phyloP scores from a whole-genome alignment of 2,797 vertebrate genomes.

The Bovichtus variegatus region DNA sequence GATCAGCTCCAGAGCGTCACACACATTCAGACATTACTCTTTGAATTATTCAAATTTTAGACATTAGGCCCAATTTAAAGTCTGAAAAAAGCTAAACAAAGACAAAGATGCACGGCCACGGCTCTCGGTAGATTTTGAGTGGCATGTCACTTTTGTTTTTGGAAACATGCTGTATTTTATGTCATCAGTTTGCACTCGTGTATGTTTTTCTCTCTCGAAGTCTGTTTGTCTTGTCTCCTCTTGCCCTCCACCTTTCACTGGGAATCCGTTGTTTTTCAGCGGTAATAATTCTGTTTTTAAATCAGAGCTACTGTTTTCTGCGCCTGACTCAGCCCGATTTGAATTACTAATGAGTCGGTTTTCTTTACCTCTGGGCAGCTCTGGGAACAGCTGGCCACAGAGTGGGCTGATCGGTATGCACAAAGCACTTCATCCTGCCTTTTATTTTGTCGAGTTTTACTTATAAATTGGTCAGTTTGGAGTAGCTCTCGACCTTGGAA shows the following conservation, averaged over 20 bases:
- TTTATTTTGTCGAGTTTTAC: slow-evolving; percentile 27
- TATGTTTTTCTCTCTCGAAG: not conserved
- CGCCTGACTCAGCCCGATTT: slow-evolving; percentile 59
- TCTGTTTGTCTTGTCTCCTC: not conserved
- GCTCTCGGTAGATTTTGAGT: not conserved
- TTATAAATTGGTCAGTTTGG: slow-evolving; percentile 52
- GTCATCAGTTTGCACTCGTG: not conserved
- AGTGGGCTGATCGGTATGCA: slow-evolving; percentile 54
- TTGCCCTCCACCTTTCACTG: slow-evolving; percentile 9
- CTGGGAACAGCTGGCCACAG: slow-evolving; percentile 54
- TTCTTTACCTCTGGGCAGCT: slow-evolving; percentile 56
- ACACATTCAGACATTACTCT: not conserved
- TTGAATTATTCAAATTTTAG: not conserved
- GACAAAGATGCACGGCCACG: not conserved
- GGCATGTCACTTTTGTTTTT: not conserved
- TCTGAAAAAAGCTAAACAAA: not conserved
- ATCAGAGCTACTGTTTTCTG: slow-evolving; percentile 33
- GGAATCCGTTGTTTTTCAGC: slow-evolving; percentile 37
- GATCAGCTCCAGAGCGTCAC: not conserved
- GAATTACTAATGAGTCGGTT: slow-evolving; percentile 54
- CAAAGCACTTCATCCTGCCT: slow-evolving; percentile 22
- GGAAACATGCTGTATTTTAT: not conserved
- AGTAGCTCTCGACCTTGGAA: slow-evolving; percentile 45
- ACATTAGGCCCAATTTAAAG: not conserved
- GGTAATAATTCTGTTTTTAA: slow-evolving; percentile 39